These are phyloP conservation scores for Chaetura pelagica DNA, from an alignment of 2,113 vertebrate species.

Conservation along the genomic window DNA sequence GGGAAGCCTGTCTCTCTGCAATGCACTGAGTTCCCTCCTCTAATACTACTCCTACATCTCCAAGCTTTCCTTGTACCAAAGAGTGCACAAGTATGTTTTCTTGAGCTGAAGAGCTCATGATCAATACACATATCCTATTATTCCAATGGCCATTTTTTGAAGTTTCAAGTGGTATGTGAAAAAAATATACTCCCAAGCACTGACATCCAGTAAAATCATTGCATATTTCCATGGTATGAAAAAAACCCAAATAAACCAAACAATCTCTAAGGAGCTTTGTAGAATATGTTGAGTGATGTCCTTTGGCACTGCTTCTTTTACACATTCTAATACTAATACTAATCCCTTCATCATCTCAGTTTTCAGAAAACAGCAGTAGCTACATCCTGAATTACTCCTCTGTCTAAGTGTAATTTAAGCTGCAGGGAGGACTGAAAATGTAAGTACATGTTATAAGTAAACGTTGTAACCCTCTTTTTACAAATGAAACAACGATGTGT, in stretches of 20 bases:
- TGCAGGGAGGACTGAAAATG: neutral
- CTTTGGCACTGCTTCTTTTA: neutral
- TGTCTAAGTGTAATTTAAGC: neutral
- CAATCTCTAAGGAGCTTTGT: neutral
- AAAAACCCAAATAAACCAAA: rapidly evolving
- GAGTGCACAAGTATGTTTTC: neutral
- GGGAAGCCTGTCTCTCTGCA: neutral
- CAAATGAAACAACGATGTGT: neutral
- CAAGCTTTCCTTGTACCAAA: neutral
- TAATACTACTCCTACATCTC: rapidly evolving
- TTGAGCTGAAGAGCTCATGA: neutral
- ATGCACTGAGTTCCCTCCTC: neutral
- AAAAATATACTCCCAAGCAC: neutral
- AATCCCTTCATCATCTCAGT: neutral
- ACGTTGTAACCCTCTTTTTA: neutral
- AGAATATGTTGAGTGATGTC: neutral
- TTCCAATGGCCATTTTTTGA: neutral
- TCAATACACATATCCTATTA: neutral
- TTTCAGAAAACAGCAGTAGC: neutral
- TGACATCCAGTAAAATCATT: neutral
- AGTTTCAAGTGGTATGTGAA: neutral
- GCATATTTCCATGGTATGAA: neutral
- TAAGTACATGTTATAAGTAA: neutral
- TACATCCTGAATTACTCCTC: neutral
- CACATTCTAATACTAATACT: neutral